Conservation (phyloP, 2,888 invertebrate species). For the Rhogogaster chlorosoma region DNA sequence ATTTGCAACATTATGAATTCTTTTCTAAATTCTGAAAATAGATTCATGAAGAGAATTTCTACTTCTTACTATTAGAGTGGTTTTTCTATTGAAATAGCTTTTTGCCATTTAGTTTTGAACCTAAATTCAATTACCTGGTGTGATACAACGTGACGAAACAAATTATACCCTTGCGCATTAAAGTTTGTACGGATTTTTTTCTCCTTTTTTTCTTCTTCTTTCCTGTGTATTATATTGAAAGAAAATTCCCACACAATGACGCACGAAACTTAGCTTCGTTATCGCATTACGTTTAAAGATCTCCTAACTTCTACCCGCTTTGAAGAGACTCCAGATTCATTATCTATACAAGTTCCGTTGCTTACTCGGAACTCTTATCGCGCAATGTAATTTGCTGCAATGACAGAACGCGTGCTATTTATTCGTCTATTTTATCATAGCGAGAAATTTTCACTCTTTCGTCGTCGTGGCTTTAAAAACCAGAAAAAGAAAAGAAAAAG, state of each 20-base stretch:
- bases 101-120: not conserved
- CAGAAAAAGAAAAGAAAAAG: not conserved
- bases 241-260: conserved; percentile 20
- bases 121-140: not conserved
- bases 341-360: conserved; percentile 2
- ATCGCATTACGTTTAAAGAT: not conserved
- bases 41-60: not conserved
- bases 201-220: not conserved
- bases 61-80: too few species aligned
- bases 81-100: not conserved
- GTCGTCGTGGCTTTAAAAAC: not conserved
- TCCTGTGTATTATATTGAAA: not conserved
- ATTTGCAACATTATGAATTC: not conserved
- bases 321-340: not conserved
- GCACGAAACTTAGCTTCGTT: not conserved
- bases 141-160: not conserved
- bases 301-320: conserved; percentile 3
- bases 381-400: not conserved
- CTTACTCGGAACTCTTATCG: conserved; percentile 12
- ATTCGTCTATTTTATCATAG: not conserved
- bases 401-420: conserved; percentile 1
- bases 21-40: not conserved
- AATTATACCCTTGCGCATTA: not conserved
- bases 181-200: not conserved
- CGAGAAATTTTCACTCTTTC: not conserved